Evolutionary conservation across 2,113 vertebrate species (phyloP), one percentile per base, ranked within the genome.

Genomic region (Pelobates fuscus): DNA sequence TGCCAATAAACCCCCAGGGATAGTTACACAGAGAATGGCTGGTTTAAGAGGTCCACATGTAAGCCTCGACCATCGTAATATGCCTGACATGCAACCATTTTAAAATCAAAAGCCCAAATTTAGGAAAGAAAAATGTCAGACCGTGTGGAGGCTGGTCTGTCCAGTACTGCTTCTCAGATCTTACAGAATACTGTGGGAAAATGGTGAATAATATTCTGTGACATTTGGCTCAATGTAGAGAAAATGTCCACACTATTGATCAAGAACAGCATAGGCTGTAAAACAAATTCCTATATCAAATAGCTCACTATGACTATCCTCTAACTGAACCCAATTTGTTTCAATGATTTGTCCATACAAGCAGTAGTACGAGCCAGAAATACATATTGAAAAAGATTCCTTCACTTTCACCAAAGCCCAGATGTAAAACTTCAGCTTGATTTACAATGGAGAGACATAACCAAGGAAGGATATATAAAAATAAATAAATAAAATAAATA

Each of bases 401-500:
- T 49, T 29, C 54, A 21, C 27, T 46, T 67, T 17, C 14, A 58
- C 43, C 24, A 46, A 77, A 29, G 24, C 37, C 63, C 65, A 77
- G 65, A 61, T 68, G 73, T 49, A 60, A 10, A 68, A n/a, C 29
- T 52, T 77, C 68, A 64, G 73, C 73, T 61, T 49, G 55, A 37
- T 77, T 52, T 60, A 30, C 43, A 68, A 37, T 7, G 2, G n/a
- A 46, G 26, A 72, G 27, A 27, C 67, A 29, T 46, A 60, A 58
- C 62, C 52, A 41, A 24, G 54, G 18, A 59, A 25, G 27, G 32
- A 75, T 75, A 37, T 5, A 32, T 5, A 32, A 5, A 5, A 5
- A 32, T 5, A 32, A 37, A 37, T 5, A 32, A 32, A 32, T 32
- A 5, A 5, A 32, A 32, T 5, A 37, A 37, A 60, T 44, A 75